Percentiles rank a stretch among this genome's conserved stretches.
Conservation (phyloP, 2,888 invertebrate genomes). For the Drosophila lacicola region DNA sequence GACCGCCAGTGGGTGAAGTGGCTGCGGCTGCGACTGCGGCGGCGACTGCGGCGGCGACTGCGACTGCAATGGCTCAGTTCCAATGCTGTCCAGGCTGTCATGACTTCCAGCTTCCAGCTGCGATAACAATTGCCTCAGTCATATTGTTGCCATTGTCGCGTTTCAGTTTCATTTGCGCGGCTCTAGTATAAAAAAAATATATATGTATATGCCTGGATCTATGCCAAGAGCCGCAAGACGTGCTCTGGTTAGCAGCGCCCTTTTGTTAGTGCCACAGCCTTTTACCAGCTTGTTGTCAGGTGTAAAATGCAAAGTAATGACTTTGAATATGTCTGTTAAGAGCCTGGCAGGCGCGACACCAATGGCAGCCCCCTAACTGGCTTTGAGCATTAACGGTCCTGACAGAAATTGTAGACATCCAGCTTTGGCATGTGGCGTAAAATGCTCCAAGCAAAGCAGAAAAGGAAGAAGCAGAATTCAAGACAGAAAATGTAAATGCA, state of each 20-base stretch:
- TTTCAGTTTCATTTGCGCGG: conserved; percentile 23
- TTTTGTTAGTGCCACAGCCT: conserved; percentile 19
- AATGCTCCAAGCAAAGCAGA: conserved; percentile 7
- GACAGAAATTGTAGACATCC: conserved; percentile 7
- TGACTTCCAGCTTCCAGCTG: conserved; percentile 23
- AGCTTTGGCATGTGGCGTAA: conserved; percentile 2
- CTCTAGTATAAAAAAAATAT: conserved; percentile 9
- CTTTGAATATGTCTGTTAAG: conserved; percentile 70
- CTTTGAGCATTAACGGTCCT: conserved; percentile 17
- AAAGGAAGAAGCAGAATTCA: background rate
- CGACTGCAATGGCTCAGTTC: conserved; percentile 20
- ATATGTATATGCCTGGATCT: conserved; percentile 56
- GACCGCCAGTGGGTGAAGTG: conserved; percentile 41
- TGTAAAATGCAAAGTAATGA: conserved; percentile 80
- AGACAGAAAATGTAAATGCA: background rate
- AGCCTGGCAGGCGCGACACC: conserved; percentile 42
- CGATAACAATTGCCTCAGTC: conserved; percentile 56
- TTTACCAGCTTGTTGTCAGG: conserved; percentile 62
- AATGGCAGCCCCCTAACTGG: conserved; percentile 14
- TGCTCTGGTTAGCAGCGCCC: conserved; percentile 38
- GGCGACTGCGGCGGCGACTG: background rate
- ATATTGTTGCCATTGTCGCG: conserved; percentile 15
- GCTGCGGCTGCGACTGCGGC: conserved; percentile 9
- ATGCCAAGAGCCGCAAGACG: conserved; percentile 56
- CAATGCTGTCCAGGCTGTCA: conserved; percentile 14